Evolutionary conservation across 37 sponge, comb jelly and placozoan genomes (phyloP), one percentile per base, ranked within the genome.

Genomic region (Geodia barretti): DNA sequence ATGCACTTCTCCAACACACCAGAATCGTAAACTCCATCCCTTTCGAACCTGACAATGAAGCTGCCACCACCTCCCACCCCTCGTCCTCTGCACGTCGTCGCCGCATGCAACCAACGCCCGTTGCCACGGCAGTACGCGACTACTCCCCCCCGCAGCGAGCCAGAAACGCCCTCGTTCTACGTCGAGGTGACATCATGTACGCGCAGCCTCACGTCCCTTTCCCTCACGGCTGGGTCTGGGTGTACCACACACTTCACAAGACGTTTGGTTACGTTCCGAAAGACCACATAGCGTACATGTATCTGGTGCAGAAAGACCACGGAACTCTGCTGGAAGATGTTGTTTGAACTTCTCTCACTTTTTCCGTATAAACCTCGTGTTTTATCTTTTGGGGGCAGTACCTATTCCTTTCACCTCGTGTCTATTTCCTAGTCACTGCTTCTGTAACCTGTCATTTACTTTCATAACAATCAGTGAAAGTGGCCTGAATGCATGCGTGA

Each of bases 191-290:
- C 63, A 25, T 81, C 11, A 64, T 87, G 17, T 47, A 76, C 61
- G 26, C 59, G 26, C 81, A 75, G 38, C 77, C 82, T 5, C 81
- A 81, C 39, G 76, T 70, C 61, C 74, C 74, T 61, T 79, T 73
- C 79, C 81, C 81, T 24, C 68, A 76, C 17, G 82, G 80, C n/a
- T 87, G 88, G 88, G 76, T 87, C 69, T 87, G 88, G 88, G 88
- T 81, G 64, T 87, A 70, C 71, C 88, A 87, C 36, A 34, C 80
- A 21, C 34, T 2, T 1, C 76, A 68, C 47, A 58, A 54, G 29
- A 59, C 40, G 17, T 76, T 77, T 60, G 88, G 88, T 41, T 87
- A 81, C 61, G 77, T 87, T 1, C 88, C 88, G 4, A 68, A 87
- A n/a, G 71, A 37, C 32, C 59, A 71, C 23, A 62, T 81, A 4